Percentiles rank a stretch among this genome's conserved stretches.
Evolutionary conservation across 2,888 invertebrate species (phyloP).

Genomic region (Euzetes globulus): DNA sequence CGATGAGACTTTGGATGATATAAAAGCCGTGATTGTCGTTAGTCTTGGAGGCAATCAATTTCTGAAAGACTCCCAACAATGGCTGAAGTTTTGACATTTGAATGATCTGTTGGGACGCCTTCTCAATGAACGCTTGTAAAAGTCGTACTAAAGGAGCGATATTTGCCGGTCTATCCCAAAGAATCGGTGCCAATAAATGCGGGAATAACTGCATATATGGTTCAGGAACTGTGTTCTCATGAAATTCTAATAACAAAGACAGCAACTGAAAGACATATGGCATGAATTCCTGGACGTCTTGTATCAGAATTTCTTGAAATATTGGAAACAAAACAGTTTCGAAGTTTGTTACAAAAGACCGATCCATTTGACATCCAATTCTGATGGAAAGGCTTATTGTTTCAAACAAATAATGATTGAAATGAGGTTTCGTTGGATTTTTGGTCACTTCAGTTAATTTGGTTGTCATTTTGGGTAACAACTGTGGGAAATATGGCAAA

Average conservation of each 20-base stretch:
- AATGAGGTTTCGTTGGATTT: constrained; percentile 90
- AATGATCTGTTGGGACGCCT: constrained; percentile 62
- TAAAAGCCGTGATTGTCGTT: constrained; percentile 96
- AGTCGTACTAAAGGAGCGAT: constrained; percentile 87
- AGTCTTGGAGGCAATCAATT: constrained; percentile 84
- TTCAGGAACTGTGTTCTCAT: constrained; percentile 54
- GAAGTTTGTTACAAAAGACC: constrained; percentile 69
- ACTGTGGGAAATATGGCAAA: constrained; percentile 68
- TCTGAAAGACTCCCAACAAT: constrained; percentile 88
- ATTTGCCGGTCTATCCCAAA: constrained; percentile 92
- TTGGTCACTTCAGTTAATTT: constrained; percentile 74
- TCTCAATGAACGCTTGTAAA: constrained; percentile 73
- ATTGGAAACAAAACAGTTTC: constrained; percentile 88
- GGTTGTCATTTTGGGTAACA: constrained; percentile 73
- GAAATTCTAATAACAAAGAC: constrained; percentile 70
- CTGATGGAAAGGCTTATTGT: constrained; percentile 70
- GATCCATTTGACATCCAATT: constrained; percentile 74
- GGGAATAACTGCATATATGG: constrained; percentile 84
- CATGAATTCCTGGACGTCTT: constrained; percentile 94
- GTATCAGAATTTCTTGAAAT: constrained; percentile 85
- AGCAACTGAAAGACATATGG: constrained; percentile 98
- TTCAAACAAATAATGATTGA: constrained; percentile 97
- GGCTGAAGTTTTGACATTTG: constrained; percentile 61
- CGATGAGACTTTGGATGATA: constrained; percentile 74
- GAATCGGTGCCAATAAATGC: constrained; percentile 73